Evolutionary conservation across 2,888 invertebrate species (phyloP).

Genomic region (Colletes collaris): DNA sequence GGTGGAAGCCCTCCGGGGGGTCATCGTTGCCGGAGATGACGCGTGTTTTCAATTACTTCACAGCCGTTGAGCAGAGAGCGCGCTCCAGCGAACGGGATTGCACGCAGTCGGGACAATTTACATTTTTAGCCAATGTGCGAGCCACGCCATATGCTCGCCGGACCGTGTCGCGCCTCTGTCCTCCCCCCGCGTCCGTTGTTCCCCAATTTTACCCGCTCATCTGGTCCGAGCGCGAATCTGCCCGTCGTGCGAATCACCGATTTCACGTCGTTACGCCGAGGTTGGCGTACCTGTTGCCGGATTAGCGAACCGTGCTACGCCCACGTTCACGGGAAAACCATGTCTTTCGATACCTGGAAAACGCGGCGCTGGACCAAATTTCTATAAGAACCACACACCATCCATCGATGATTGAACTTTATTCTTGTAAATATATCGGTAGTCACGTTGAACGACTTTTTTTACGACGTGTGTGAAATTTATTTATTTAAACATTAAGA

Average conservation of each 20-base stretch:
- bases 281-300: constrained; percentile 76
- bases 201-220: constrained; percentile 2
- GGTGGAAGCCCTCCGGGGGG: constrained; percentile 30
- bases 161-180: constrained; percentile 55
- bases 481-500: no score
- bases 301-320: constrained; percentile 22
- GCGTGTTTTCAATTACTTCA: constrained; percentile 77
- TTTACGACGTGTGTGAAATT: no score
- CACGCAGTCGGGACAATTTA: constrained; percentile 74
- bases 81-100: constrained; percentile 49
- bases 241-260: constrained; percentile 55
- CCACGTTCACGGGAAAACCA: not conserved
- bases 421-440: no score
- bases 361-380: no score
- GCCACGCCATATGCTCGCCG: constrained; percentile 51
- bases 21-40: constrained; percentile 50
- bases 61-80: constrained; percentile 54
- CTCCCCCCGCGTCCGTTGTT: constrained; percentile 2
- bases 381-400: no score
- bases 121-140: constrained; percentile 79
- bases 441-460: no score
- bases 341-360: not conserved
- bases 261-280: constrained; percentile 67
- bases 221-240: not conserved
- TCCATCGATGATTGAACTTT: no score